A percentile compares a stretch with the other conserved stretches of the same genome.
Evolutionary conservation across 2,113 vertebrate species (phyloP).

Genomic region (Ochotona princeps): DNA sequence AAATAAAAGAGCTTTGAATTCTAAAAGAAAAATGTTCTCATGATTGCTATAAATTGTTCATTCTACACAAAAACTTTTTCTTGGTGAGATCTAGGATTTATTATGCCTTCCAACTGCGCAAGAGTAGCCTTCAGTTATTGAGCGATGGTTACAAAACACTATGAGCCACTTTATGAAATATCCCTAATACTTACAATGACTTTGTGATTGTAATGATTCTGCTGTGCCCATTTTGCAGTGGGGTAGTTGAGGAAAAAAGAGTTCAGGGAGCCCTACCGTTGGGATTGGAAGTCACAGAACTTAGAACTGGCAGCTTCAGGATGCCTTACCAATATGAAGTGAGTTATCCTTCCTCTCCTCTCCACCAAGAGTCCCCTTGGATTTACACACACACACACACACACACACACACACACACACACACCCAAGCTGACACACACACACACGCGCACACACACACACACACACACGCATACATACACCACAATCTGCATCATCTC

Average conservation of each 20-base stretch:
- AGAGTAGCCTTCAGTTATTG: background rate
- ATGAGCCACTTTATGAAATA: constrained; percentile 19
- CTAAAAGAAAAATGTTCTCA: constrained; percentile 26
- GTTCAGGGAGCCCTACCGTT: background rate
- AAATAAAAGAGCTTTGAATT: constrained; percentile 10
- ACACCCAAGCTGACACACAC: background rate
- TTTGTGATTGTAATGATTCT: background rate
- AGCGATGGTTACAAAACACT: constrained; percentile 3
- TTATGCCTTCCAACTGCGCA: background rate
- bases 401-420: background rate
- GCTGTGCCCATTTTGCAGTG: background rate
- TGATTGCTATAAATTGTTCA: background rate
- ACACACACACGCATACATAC: background rate
- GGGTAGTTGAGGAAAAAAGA: background rate
- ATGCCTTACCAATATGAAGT: background rate
- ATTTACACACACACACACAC: background rate
- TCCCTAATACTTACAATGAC: background rate
- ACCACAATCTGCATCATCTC: background rate
- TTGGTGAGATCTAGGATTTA: background rate
- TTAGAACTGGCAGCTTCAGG: background rate
- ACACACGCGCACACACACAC: background rate
- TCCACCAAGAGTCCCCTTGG: background rate
- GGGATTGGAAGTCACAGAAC: background rate
- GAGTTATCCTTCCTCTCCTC: background rate
- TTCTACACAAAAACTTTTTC: constrained; percentile 8